phyloP scores from a whole-genome alignment of 1,140 invertebrate genomes.

The Rhynchophorus ferrugineus region DNA sequence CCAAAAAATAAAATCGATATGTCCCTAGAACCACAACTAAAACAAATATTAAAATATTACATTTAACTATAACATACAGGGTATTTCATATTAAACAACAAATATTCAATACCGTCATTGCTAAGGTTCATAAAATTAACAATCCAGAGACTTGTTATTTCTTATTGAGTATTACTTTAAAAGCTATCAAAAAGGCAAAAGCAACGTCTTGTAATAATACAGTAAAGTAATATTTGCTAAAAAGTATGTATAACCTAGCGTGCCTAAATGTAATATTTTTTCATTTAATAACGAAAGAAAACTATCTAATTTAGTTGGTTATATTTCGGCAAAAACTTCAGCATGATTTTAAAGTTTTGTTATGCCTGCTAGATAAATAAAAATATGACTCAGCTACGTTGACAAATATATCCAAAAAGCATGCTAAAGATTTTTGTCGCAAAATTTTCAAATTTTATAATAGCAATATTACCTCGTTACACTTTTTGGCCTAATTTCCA shows the following conservation, averaged over 20 bases:
- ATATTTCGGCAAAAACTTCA: too few relatives aligned
- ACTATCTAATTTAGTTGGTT: too few relatives aligned
- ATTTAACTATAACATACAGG: too few relatives aligned
- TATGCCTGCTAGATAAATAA: not conserved
- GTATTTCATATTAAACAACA: too few relatives aligned
- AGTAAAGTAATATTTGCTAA: constrained; percentile 27
- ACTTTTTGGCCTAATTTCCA: not conserved
- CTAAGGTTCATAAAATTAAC: too few relatives aligned
- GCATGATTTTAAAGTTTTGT: not conserved
- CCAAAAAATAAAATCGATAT: not conserved
- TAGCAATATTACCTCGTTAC: not conserved
- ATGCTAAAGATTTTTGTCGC: not conserved
- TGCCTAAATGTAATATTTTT: constrained; percentile 19
- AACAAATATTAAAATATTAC: too few relatives aligned
- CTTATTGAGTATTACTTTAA: not conserved
- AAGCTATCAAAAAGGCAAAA: constrained; percentile 9
- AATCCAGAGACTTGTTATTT: not conserved
- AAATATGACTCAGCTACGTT: not conserved
- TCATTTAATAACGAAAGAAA: not conserved
- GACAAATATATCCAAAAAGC: not conserved
- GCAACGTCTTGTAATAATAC: constrained; percentile 16
- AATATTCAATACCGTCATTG: too few relatives aligned
- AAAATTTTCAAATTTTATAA: not conserved
- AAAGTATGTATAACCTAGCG: constrained; percentile 27
- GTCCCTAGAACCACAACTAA: too few relatives aligned